These are phyloP conservation scores for Parus major DNA, from an alignment of 2,113 vertebrate genomes.

Conservation along the genomic window DNA sequence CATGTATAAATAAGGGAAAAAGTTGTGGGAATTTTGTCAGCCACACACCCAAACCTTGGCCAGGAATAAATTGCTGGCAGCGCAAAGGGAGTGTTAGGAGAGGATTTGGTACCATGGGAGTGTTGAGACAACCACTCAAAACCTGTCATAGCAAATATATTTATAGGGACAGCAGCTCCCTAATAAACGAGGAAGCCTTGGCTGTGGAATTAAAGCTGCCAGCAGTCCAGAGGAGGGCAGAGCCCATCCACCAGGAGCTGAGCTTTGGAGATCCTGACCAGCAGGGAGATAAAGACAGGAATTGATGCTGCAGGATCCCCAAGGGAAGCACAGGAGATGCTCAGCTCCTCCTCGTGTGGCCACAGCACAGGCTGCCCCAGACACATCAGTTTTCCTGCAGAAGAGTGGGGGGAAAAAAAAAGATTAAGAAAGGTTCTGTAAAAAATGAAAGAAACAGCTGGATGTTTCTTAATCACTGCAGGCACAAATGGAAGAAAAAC, in stretches of 20 bases:
- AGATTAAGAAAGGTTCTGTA: neutral
- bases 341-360: neutral
- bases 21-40: neutral
- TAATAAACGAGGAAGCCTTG: neutral
- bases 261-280: neutral
- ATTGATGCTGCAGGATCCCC: neutral
- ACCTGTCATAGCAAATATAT: neutral
- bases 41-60: neutral
- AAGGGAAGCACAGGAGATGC: neutral
- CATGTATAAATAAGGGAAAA: neutral
- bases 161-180: neutral
- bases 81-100: neutral
- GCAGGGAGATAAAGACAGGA: neutral
- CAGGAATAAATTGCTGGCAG: neutral
- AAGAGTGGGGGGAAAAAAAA: accelerated
- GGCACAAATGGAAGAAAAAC: neutral
- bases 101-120: neutral
- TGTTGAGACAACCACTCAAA: neutral
- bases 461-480: neutral
- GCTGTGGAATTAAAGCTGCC: neutral
- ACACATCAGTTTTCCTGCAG: neutral
- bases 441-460: neutral
- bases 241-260: neutral
- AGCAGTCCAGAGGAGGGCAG: neutral
- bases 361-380: neutral